Conservation (phyloP, 92 coral and sea anemone genomes). For the Siderastrea radians region DNA sequence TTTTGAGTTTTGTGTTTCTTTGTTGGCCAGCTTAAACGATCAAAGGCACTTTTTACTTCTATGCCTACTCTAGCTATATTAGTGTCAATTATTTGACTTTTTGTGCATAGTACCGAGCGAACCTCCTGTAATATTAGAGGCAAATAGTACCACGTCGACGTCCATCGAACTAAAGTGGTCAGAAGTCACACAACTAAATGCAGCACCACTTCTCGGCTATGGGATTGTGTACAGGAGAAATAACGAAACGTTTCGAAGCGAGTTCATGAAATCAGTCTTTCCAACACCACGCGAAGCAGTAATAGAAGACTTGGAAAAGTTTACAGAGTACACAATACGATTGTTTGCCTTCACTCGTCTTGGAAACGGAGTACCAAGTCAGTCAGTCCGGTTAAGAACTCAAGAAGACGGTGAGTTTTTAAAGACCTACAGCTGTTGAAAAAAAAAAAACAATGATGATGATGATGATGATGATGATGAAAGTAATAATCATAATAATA, state of each 20-base stretch:
- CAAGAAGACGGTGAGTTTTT: slow-evolving; percentile 71
- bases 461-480: not conserved
- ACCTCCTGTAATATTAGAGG: slow-evolving; percentile 10
- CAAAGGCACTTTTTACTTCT: not conserved
- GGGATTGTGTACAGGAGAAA: slow-evolving; percentile 10
- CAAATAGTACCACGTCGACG: slow-evolving; percentile 8
- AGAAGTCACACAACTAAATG: slow-evolving; percentile 1
- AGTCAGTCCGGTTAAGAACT: slow-evolving; percentile 34
- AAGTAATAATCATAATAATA: not conserved
- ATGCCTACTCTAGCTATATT: not conserved
- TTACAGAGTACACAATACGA: slow-evolving; percentile 59
- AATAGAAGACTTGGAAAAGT: slow-evolving; percentile 50
- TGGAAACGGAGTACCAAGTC: slow-evolving; percentile 68
- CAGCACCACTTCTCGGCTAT: slow-evolving; percentile 24
- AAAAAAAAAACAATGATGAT: not conserved
- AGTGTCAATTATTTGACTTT: not conserved
- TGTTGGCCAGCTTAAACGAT: not conserved
- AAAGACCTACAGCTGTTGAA: too few species aligned
- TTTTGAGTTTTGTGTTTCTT: too few species aligned
- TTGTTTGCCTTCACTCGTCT: slow-evolving; percentile 59
- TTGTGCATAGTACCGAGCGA: not conserved
- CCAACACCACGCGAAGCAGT: not conserved
- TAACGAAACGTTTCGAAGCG: not conserved
- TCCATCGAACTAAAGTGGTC: slow-evolving; percentile 13
- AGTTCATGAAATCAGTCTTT: slow-evolving; percentile 9